These are phyloP conservation scores for Rhinoptilus africanus DNA, from an alignment of 2,113 vertebrate genomes.

Conservation along the genomic window DNA sequence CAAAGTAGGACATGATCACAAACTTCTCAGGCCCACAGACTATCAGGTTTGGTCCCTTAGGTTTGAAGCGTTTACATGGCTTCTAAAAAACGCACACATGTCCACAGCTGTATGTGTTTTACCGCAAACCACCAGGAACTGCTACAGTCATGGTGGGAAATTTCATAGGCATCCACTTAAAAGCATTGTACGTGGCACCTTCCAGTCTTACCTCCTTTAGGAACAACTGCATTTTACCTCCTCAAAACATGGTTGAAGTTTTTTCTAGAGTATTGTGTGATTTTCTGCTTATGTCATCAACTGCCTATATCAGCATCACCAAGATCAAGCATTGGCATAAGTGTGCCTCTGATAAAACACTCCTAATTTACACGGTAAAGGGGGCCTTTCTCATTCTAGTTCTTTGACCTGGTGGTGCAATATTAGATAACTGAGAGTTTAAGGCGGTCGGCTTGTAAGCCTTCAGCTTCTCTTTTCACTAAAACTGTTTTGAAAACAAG, in stretches of 20 bases:
- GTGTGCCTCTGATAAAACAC: neutral
- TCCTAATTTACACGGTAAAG: conserved; percentile 1
- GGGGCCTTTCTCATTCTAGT: neutral
- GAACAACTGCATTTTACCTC: neutral
- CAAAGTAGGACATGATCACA: neutral
- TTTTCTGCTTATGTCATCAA: neutral
- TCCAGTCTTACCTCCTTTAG: neutral
- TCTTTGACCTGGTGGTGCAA: neutral
- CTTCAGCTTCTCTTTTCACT: neutral
- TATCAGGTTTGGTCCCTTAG: neutral
- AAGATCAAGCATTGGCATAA: neutral
- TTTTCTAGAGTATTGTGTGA: neutral
- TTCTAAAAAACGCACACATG: neutral
- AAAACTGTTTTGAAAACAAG: neutral
- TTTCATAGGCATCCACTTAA: neutral
- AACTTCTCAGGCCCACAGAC: neutral
- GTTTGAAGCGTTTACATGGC: neutral
- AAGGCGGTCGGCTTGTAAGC: neutral
- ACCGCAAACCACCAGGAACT: neutral
- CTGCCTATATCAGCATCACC: neutral
- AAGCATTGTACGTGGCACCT: neutral
- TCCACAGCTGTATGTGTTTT: neutral
- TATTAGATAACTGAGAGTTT: neutral
- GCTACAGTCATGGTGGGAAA: neutral
- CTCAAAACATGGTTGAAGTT: neutral